These are phyloP conservation scores for Drosophila insularis DNA, from an alignment of 1,140 invertebrate species.

Conservation along the genomic window DNA sequence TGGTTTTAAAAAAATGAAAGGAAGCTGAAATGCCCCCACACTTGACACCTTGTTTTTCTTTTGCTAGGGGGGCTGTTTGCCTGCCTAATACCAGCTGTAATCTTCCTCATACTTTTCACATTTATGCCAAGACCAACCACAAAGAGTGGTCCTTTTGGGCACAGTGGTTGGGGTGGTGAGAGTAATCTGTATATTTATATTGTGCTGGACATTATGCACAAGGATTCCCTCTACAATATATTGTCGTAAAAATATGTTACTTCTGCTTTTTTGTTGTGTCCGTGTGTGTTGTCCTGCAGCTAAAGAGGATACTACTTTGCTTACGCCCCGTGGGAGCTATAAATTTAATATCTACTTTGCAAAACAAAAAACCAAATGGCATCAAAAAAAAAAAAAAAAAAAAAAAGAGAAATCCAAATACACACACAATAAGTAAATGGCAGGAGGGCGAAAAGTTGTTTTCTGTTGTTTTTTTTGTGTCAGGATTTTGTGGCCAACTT, in stretches of 20 bases:
- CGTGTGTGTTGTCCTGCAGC: constrained; percentile 24
- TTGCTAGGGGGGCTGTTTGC: constrained; percentile 8
- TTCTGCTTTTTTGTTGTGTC: constrained; percentile 39
- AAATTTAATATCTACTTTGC: constrained; percentile 82
- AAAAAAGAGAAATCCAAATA: constrained; percentile 36
- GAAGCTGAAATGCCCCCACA: background rate
- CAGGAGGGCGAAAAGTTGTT: constrained; percentile 8
- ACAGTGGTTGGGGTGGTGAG: background rate
- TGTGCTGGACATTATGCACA: constrained; percentile 71
- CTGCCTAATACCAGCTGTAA: constrained; percentile 57
- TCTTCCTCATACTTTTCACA: constrained; percentile 28
- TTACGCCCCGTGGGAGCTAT: constrained; percentile 80
- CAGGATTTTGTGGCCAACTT: constrained; percentile 9
- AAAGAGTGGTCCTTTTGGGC: constrained; percentile 39
- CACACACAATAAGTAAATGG: constrained; percentile 14
- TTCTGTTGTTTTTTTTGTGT: constrained; percentile 19
- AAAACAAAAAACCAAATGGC: constrained; percentile 75
- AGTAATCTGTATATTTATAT: constrained; percentile 80
- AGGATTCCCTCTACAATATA: constrained; percentile 71
- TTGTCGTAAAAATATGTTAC: constrained; percentile 81
- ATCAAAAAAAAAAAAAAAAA: constrained; percentile 48
- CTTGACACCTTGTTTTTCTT: constrained; percentile 1
- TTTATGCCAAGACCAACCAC: constrained; percentile 44
- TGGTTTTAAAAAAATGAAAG: constrained; percentile 2
- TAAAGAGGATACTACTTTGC: constrained; percentile 67